A percentile compares a stretch with the other conserved stretches of the same genome.
These are phyloP conservation scores for Anastrepha ludens DNA, from an alignment of 1,140 invertebrate species.

Conservation along the genomic window DNA sequence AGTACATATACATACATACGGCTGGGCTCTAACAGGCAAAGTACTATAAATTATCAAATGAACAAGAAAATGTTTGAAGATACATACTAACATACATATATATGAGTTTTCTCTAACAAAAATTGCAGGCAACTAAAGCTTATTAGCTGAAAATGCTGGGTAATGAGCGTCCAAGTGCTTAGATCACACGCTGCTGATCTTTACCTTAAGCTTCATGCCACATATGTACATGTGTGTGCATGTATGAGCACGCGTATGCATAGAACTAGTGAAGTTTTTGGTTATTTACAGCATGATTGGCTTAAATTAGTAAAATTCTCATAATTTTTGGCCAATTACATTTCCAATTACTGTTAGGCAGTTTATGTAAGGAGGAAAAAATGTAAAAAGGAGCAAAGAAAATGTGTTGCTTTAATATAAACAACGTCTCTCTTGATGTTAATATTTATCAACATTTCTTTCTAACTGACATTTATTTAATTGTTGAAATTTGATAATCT, in stretches of 20 bases:
- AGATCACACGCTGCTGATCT: too few relatives aligned
- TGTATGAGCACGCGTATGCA: neutral
- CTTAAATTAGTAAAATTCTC: conserved; percentile 24
- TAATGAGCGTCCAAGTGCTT: neutral
- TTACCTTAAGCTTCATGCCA: too few relatives aligned
- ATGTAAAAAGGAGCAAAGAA: too few relatives aligned
- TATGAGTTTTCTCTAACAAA: neutral
- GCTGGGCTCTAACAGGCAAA: neutral
- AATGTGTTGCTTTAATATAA: too few relatives aligned
- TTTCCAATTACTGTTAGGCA: neutral
- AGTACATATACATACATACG: neutral
- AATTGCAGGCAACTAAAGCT: neutral
- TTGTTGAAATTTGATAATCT: too few relatives aligned
- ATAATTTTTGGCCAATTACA: neutral
- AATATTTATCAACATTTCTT: too few relatives aligned
- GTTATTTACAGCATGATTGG: neutral
- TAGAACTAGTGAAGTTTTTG: neutral
- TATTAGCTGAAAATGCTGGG: neutral
- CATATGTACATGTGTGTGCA: neutral
- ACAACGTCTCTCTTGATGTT: too few relatives aligned
- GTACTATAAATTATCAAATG: conserved; percentile 16
- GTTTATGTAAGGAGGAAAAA: too few relatives aligned
- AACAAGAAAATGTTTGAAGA: neutral
- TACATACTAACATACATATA: conserved; percentile 21
- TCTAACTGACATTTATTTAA: too few relatives aligned